Evolutionary conservation across 2,888 invertebrate species (phyloP).

Genomic region (Tetranychus truncatus): DNA sequence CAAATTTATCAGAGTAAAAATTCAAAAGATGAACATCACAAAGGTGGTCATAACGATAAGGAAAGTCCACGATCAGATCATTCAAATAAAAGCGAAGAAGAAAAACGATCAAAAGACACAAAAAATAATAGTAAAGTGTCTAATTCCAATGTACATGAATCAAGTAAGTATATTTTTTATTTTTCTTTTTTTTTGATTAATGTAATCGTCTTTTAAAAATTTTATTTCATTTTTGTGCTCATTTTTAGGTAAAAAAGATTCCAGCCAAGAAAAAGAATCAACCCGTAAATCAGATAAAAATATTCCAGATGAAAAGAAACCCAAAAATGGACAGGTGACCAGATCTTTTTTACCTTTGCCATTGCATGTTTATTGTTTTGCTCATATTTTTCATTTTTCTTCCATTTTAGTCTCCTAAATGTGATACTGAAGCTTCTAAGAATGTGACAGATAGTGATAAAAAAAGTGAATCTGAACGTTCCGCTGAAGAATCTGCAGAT

Average conservation of each 20-base stretch:
- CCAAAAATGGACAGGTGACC: background rate
- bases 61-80: background rate
- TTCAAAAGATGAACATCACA: background rate
- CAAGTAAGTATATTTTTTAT: background rate
- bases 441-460: background rate
- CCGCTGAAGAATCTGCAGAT: constrained; percentile 13
- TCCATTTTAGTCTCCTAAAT: background rate
- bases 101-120: background rate
- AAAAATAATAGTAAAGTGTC: background rate
- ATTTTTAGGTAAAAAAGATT: background rate
- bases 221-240: no score
- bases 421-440: background rate
- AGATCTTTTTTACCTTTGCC: no score
- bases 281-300: background rate
- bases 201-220: no score
- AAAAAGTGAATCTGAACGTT: background rate
- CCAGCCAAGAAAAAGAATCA: background rate
- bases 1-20: background rate
- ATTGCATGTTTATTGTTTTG: background rate
- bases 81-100: background rate
- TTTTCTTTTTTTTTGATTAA: no score
- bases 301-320: background rate
- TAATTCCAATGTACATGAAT: background rate
- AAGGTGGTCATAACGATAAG: background rate
- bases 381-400: background rate